Base-by-base conservation (phyloP, 2,888 invertebrate species). In the Cylindroiulus punctatus region DNA sequence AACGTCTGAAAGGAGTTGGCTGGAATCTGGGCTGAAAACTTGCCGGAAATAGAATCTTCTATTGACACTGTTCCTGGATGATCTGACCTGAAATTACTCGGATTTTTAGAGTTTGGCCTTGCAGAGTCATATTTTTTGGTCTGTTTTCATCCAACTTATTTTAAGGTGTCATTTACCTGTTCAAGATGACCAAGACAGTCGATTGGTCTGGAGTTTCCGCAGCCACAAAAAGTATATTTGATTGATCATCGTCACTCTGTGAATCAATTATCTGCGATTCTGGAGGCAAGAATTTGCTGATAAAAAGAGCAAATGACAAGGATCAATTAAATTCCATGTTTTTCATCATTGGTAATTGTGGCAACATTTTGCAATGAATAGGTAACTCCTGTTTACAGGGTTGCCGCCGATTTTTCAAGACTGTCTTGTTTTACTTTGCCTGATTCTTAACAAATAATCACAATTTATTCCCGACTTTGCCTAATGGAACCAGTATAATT, bases 261-360 rank as follows among this genome's bases (percentile, higher is more conserved):
- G 89, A 52, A 40, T 89, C 88, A 81, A 93, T 91, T 89, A 91
- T 89, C 86, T 90, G 86, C 0, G 95, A 95, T 22, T 92, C 93
- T 88, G 92, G 92, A 0, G 94, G 93, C 57, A 95, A 91, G 89
- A 95, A 95, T 90, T 94, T 94, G 81, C 87, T 85, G 26, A 10
- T 4, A 47, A 85, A 1, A 32, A 12, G 36, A 57, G 32, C 4
- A 52, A 81, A 65, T 14, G n/a, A 42, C 26, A 84, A n/a, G 7
- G 5, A 81, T 32, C 84, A 44, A 85, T 85, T 76, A 85, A 30
- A 14, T n/a, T 40, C 32, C 3, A 32, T 19, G 22, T 2, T 65
- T 76, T 47, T 1, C 17, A 17, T 1, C 44, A 32, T n/a, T n/a
- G n/a, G n/a, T n/a, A n/a, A n/a, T n/a, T n/a, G n/a, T n/a, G n/a